These are phyloP conservation scores for Torymus auratus DNA, from an alignment of 2,888 invertebrate species.

Conservation along the genomic window DNA sequence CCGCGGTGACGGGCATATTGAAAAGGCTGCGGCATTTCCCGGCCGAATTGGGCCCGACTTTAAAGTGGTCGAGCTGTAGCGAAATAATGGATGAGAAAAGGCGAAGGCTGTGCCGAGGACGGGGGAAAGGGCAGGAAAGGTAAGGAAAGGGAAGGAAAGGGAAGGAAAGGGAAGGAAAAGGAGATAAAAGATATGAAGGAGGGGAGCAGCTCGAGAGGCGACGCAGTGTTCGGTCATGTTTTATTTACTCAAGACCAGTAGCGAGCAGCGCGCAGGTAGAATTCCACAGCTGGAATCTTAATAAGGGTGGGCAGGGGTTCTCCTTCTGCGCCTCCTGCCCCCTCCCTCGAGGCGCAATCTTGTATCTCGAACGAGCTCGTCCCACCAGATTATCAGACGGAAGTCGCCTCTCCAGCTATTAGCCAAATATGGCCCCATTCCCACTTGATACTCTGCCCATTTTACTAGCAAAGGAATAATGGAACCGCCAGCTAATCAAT, in stretches of 20 bases:
- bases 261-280: slow-evolving; percentile 75
- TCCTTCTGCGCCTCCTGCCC: no score
- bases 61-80: slow-evolving; percentile 68
- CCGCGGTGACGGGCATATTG: slow-evolving; percentile 71
- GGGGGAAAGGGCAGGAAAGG: no score
- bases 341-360: no score
- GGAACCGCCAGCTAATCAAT: no score
- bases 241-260: slow-evolving; percentile 77
- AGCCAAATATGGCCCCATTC: slow-evolving; percentile 40
- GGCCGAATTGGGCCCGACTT: no score
- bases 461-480: no score
- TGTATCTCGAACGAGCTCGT: background rate
- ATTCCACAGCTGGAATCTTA: slow-evolving; percentile 76
- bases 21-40: slow-evolving; percentile 65
- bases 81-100: slow-evolving; percentile 70
- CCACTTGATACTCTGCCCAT: no score
- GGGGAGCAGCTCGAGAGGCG: slow-evolving; percentile 64
- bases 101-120: slow-evolving; percentile 4
- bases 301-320: slow-evolving; percentile 76
- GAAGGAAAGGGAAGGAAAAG: background rate
- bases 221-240: slow-evolving; percentile 71
- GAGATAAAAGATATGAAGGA: no score
- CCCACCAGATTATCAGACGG: slow-evolving; percentile 58
- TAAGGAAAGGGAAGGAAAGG: no score
- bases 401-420: slow-evolving; percentile 54